Conservation (phyloP, 2,888 invertebrate genomes). For the Erebia ligea region DNA sequence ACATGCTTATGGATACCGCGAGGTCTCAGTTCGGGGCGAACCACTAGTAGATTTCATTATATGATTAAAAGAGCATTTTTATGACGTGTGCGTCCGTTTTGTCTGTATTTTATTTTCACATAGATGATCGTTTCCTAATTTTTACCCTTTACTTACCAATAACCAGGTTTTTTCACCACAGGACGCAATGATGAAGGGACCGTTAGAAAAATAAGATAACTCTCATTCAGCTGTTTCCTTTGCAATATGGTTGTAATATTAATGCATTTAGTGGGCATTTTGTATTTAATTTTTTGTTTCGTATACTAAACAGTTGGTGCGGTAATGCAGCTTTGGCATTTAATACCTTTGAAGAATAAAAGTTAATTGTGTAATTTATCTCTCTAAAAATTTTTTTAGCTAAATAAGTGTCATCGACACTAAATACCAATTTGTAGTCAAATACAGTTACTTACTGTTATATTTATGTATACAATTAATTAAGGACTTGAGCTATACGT, state of each 20-base stretch:
- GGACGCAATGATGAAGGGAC: slow-evolving; percentile 16
- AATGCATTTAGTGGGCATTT: slow-evolving; percentile 7
- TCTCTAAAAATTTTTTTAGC: neutral
- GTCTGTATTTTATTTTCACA: neutral
- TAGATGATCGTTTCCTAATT: neutral
- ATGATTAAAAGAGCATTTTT: too few species aligned
- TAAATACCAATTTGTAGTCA: neutral
- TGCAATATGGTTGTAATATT: slow-evolving; percentile 18
- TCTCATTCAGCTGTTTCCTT: slow-evolving; percentile 36
- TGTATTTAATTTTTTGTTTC: slow-evolving; percentile 4
- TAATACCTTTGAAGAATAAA: slow-evolving; percentile 3
- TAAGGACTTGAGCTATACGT: neutral
- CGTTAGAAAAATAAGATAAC: slow-evolving; percentile 38
- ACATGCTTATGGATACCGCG: too few species aligned
- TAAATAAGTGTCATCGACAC: neutral
- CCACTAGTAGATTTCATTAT: too few species aligned
- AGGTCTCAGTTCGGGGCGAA: too few species aligned
- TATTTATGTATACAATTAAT: neutral
- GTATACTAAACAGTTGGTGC: slow-evolving; percentile 7
- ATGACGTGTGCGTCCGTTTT: too few species aligned
- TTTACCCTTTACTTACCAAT: neutral
- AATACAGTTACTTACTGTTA: neutral
- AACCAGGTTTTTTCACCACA: slow-evolving; percentile 4
- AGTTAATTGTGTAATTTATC: neutral
- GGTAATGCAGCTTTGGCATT: slow-evolving; percentile 13